Evolutionary conservation across 2,797 vertebrate species (phyloP), one percentile per base, ranked within the genome.

Genomic region (Synanceia verrucosa): DNA sequence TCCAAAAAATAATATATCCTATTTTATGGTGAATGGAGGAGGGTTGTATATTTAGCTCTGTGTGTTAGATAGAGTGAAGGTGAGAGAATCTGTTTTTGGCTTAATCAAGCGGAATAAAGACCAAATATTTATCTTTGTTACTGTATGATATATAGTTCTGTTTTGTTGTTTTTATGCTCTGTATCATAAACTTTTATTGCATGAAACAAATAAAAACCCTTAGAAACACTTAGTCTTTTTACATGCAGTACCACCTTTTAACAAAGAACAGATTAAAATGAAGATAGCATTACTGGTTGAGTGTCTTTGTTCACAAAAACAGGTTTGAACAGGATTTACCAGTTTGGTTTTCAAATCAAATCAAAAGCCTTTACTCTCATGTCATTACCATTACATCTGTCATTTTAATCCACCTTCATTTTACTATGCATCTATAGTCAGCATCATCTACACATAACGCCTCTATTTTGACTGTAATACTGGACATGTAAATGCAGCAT

Each of bases 121-220:
- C 71, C 71, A 82, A 64, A 72, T 82, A 85, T 86, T 80, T 85
- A 66, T 81, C 44, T 76, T 34, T 55, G 6, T 58, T 9, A 41
- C 21, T 83, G 50, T 59, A 79, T 14, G 36, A 57, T 58, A 21
- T 79, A 64, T 46, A 19, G 18, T 23, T 29, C 43, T 41, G 14
- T 31, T 68, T 56, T 62, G 12, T 36, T 51, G 26, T 66, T 80
- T 78, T 71, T 73, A 76, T 57, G 11, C 23, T 50, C 3, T 73
- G 36, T 66, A 39, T 55, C 68, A 7, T 2, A 53, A 62, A 61
- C 29, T 34, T 57, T 23, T 47, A 56, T 18, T 82, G 71, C 55
- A 72, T 71, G 31, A 16, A 48, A 70, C 69, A 85, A 41, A 56
- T 36, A 70, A 87, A 82, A 69, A 14, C 1, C n/a, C 0, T 18